Conservation (phyloP, 2,797 vertebrate species). For the Aulostomus chinensis region DNA sequence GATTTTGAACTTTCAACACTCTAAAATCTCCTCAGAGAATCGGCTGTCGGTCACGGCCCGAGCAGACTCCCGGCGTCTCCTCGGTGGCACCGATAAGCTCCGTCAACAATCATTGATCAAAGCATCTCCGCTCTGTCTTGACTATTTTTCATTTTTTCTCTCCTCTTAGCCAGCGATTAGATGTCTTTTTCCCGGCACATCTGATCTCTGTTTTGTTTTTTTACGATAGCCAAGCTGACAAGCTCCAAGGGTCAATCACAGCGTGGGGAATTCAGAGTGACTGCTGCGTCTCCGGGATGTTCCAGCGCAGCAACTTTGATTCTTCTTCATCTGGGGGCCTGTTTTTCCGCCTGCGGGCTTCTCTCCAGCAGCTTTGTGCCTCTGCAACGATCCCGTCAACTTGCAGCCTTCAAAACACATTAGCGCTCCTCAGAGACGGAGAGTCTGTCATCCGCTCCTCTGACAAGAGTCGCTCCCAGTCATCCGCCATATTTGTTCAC, state of each 20-base stretch:
- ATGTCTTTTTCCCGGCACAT: slow-evolving; percentile 30
- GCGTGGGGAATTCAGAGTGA: slow-evolving; percentile 41
- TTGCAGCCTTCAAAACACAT: slow-evolving; percentile 51
- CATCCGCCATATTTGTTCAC: slow-evolving; percentile 11
- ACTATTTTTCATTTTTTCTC: slow-evolving; percentile 1
- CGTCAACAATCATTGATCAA: slow-evolving; percentile 39
- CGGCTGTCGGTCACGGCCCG: slow-evolving; percentile 34
- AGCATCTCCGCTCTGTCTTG: slow-evolving; percentile 3
- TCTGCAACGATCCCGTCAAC: slow-evolving; percentile 41
- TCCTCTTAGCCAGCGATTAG: slow-evolving; percentile 14
- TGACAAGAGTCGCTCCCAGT: slow-evolving; percentile 1
- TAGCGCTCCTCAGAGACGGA: slow-evolving; percentile 12
- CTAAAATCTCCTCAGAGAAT: slow-evolving; percentile 13
- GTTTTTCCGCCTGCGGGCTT: slow-evolving; percentile 19
- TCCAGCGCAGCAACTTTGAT: slow-evolving; percentile 32
- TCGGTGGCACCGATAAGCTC: slow-evolving; percentile 39
- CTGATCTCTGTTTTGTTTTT: slow-evolving; percentile 9
- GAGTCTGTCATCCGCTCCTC: slow-evolving; percentile 11
- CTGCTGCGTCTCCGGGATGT: slow-evolving; percentile 41
- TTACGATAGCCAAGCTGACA: slow-evolving; percentile 19
- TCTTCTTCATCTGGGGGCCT: slow-evolving; percentile 4
- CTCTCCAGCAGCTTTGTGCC: slow-evolving; percentile 40
- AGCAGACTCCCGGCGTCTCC: too few relatives aligned
- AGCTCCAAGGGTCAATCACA: slow-evolving; percentile 24
- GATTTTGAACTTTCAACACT: slow-evolving; percentile 23